Percentiles rank a stretch among this genome's conserved stretches.
These are phyloP conservation scores for Tryphoninae sp. DNA, from an alignment of 2,888 invertebrate species.

Conservation along the genomic window DNA sequence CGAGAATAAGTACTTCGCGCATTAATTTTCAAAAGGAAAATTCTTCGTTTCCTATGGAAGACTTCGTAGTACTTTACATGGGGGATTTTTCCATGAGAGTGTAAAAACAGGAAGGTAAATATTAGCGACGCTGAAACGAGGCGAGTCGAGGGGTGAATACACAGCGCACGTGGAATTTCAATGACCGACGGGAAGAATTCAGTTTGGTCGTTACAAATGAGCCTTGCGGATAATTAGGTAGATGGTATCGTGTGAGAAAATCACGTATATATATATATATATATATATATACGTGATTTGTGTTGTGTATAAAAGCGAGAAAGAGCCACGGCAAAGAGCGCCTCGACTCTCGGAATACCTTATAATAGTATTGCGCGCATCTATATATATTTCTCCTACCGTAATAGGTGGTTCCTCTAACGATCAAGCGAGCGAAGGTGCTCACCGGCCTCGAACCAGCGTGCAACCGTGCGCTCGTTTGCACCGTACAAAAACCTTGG, in stretches of 20 bases:
- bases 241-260: conserved; percentile 78
- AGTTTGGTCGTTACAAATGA: conserved; percentile 78
- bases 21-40: not conserved
- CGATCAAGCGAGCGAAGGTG: conserved; percentile 64
- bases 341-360: conserved; percentile 51
- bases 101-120: conserved; percentile 43
- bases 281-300: not conserved
- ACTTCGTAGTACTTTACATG: not conserved
- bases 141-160: conserved; percentile 32
- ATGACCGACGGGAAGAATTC: conserved; percentile 70
- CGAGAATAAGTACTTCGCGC: not conserved
- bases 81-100: not conserved
- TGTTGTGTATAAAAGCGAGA: conserved; percentile 11
- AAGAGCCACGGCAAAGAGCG: conserved; percentile 21
- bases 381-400: conserved; percentile 61
- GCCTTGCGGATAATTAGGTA: conserved; percentile 77
- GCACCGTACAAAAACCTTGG: conserved; percentile 70
- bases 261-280: conserved; percentile 30
- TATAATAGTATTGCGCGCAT: conserved; percentile 17
- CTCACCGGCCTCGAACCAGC: conserved; percentile 66
- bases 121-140: conserved; percentile 37
- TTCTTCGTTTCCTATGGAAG: not conserved
- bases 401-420: conserved; percentile 72
- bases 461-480: conserved; percentile 60
- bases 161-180: conserved; percentile 73